A percentile compares a stretch with the other conserved stretches of the same genome.
Conservation (phyloP, 2,113 vertebrate species). For the Nasalis larvatus region DNA sequence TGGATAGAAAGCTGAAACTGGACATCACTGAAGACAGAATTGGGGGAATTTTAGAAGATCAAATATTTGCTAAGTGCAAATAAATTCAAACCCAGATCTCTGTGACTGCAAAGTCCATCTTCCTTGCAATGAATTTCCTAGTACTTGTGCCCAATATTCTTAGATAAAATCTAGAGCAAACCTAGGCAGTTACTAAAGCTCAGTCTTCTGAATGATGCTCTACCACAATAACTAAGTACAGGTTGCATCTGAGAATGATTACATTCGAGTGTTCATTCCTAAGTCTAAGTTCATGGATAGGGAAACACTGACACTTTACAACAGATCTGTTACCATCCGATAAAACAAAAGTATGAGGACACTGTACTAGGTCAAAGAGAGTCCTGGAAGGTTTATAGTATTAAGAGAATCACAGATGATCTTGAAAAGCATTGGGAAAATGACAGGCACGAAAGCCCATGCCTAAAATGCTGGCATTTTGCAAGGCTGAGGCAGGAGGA, state of each 20-base stretch:
- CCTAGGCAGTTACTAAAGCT: not conserved
- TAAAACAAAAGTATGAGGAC: not conserved
- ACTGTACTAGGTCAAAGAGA: not conserved
- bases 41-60: not conserved
- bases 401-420: not conserved
- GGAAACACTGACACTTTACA: not conserved
- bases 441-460: no score
- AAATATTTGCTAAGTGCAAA: not conserved
- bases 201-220: not conserved
- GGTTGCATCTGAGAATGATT: not conserved
- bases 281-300: not conserved
- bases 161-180: not conserved
- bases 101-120: not conserved
- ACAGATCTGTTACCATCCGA: not conserved
- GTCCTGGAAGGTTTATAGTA: not conserved
- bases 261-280: not conserved
- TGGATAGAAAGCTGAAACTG: not conserved
- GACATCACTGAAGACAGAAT: not conserved
- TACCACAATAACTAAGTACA: not conserved
- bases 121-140: not conserved
- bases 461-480: no score
- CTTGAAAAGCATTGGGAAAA: not conserved
- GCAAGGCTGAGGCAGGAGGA: no score
- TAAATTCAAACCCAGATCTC: not conserved
- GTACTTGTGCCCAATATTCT: accelerated